Conservation (phyloP, 2,797 vertebrate genomes). For the Loriculus beryllinus region DNA sequence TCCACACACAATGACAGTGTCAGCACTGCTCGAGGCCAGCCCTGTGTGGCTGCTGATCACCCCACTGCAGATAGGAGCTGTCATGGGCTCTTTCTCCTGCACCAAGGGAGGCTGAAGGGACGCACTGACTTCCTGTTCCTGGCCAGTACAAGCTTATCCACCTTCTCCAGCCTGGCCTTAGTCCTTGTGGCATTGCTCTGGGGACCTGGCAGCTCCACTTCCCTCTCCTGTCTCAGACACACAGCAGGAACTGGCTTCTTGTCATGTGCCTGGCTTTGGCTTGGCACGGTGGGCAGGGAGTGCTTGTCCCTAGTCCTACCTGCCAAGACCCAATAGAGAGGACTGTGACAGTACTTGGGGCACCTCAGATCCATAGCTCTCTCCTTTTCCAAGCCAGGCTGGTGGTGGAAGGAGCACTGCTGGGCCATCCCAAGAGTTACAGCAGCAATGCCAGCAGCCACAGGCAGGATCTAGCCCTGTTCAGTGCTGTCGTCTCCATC, state of each 20-base stretch:
- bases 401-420: not conserved
- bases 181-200: not conserved
- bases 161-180: not conserved
- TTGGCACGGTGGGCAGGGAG: not conserved
- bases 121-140: not conserved
- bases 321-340: not conserved
- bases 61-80: accelerated
- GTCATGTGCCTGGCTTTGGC: not conserved
- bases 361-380: not conserved
- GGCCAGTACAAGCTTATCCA: not conserved
- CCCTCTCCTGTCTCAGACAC: not conserved
- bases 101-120: not conserved
- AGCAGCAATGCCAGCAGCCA: not conserved
- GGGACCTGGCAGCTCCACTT: not conserved
- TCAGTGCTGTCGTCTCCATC: not conserved
- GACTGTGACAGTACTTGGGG: not conserved
- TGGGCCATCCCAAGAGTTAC: not conserved
- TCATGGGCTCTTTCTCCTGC: not conserved
- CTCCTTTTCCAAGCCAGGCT: not conserved
- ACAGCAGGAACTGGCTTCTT: not conserved
- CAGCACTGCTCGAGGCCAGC: not conserved
- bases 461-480: not conserved
- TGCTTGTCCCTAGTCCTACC: not conserved
- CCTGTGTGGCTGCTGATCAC: not conserved
- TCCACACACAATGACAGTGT: accelerated